phyloP scores from a whole-genome alignment of 37 sponge, comb jelly and placozoan species.

The Aphrocallistes beatrix region DNA sequence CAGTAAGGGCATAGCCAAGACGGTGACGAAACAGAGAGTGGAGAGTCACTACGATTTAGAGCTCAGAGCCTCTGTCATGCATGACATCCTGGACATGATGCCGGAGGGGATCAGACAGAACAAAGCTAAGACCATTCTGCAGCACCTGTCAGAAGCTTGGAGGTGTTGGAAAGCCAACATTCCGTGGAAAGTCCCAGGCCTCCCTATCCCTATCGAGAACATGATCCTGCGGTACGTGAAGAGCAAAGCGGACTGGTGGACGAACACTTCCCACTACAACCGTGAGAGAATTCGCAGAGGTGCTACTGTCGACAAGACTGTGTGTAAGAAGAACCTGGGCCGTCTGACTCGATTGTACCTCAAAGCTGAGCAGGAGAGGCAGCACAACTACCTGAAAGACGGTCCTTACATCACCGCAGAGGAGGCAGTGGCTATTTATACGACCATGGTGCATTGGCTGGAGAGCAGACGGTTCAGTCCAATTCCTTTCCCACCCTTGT shows the following conservation, averaged over 20 bases:
- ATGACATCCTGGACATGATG: conserved; percentile 99
- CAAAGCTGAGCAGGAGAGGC: conserved; percentile 98
- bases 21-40: conserved; percentile 97
- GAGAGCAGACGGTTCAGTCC: conserved; percentile 97
- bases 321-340: conserved; percentile 99
- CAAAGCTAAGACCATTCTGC: conserved; percentile 91
- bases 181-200: conserved; percentile 98
- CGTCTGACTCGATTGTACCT: conserved; percentile 88
- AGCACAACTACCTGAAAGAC: conserved; percentile 99
- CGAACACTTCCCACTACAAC: conserved; percentile 99
- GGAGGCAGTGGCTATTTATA: conserved; percentile 98
- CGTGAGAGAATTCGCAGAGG: conserved; percentile 93
- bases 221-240: conserved; percentile 99
- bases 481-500: conserved; percentile 96
- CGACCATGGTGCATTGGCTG: conserved; percentile 98
- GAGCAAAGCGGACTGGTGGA: conserved; percentile 99
- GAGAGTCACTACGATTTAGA: conserved; percentile 98
- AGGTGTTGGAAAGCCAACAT: conserved; percentile 99
- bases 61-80: conserved; percentile 96
- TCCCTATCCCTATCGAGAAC: conserved; percentile 96
- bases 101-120: conserved; percentile 99
- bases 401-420: conserved; percentile 95
- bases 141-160: conserved; percentile 98
- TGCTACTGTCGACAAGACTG: conserved; percentile 98
- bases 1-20: conserved; percentile 97